These are phyloP conservation scores for Rousettus leschenaultii DNA, from an alignment of 2,113 vertebrate species.

Conservation along the genomic window DNA sequence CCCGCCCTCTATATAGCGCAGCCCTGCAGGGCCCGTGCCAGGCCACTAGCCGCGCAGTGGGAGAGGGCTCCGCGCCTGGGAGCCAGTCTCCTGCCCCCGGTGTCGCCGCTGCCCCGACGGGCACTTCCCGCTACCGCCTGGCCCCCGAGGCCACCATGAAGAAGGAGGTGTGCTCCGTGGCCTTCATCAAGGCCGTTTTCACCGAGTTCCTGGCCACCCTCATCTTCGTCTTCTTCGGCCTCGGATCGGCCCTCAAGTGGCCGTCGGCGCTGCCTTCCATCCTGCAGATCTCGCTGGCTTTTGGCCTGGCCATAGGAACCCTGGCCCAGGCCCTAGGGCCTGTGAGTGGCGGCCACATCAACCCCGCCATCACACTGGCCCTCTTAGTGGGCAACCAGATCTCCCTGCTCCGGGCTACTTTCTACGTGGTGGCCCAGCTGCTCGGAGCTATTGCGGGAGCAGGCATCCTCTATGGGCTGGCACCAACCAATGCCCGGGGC, in stretches of 20 bases:
- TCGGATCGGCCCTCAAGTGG: constrained; percentile 86
- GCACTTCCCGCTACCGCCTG: not conserved
- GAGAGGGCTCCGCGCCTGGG: not conserved
- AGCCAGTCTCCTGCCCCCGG: not conserved
- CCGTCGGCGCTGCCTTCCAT: constrained; percentile 80
- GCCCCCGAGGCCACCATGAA: constrained; percentile 77
- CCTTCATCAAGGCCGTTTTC: constrained; percentile 83
- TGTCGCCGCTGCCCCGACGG: constrained; percentile 23
- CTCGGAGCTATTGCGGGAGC: constrained; percentile 84
- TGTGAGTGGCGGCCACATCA: constrained; percentile 86
- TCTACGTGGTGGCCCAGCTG: constrained; percentile 85
- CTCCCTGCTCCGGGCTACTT: constrained; percentile 79
- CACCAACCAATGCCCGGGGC: constrained; percentile 77
- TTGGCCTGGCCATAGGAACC: constrained; percentile 84
- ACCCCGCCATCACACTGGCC: constrained; percentile 85
- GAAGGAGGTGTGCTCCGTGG: constrained; percentile 83
- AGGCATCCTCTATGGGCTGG: constrained; percentile 81
- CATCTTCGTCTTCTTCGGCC: constrained; percentile 87
- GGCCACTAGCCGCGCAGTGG: constrained; percentile 73
- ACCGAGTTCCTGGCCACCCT: constrained; percentile 85
- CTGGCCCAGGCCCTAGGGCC: constrained; percentile 85
- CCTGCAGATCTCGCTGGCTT: constrained; percentile 85
- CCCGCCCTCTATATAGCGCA: constrained; percentile 67
- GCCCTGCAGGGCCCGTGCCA: constrained; percentile 23
- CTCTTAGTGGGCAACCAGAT: constrained; percentile 86